A percentile compares a stretch with the other conserved stretches of the same genome.
Conservation (phyloP, 2,797 vertebrate species). For the Crocidura indochinensis region DNA sequence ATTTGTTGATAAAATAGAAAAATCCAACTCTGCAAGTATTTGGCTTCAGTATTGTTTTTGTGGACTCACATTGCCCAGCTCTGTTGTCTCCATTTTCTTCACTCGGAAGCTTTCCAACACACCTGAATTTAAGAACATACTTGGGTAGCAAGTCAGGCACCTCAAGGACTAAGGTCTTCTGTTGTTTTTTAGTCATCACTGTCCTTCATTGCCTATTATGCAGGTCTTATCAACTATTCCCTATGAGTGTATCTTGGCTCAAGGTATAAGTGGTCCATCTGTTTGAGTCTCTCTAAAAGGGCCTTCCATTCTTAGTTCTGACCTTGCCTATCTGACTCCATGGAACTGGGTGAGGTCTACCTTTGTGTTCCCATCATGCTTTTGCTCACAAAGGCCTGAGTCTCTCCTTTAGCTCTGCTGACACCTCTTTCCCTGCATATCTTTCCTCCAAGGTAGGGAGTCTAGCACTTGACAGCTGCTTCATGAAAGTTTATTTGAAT, state of each 20-base stretch:
- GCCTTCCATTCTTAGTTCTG: neutral
- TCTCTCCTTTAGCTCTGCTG: neutral
- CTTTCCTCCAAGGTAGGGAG: neutral
- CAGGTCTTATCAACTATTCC: neutral
- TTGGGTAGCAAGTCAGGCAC: neutral
- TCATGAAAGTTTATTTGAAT: neutral
- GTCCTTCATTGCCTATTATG: neutral
- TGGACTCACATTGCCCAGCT: neutral
- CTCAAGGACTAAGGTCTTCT: rapidly evolving
- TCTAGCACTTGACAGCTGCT: slow-evolving; percentile 26
- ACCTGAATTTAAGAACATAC: neutral
- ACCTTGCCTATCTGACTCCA: neutral
- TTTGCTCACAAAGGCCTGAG: neutral
- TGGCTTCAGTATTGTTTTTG: neutral
- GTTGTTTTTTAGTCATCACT: neutral
- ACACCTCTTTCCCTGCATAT: neutral
- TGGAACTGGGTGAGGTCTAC: neutral
- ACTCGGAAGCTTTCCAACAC: rapidly evolving
- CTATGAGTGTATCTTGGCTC: neutral
- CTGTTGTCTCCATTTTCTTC: neutral
- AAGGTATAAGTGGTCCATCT: neutral
- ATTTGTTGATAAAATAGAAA: slow-evolving; percentile 15
- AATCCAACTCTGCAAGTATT: neutral
- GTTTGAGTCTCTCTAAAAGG: slow-evolving; percentile 40
- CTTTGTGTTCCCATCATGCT: neutral